Evolutionary conservation across 2,113 vertebrate genomes (phyloP).

Genomic region (Sminthopsis crassicaudata): DNA sequence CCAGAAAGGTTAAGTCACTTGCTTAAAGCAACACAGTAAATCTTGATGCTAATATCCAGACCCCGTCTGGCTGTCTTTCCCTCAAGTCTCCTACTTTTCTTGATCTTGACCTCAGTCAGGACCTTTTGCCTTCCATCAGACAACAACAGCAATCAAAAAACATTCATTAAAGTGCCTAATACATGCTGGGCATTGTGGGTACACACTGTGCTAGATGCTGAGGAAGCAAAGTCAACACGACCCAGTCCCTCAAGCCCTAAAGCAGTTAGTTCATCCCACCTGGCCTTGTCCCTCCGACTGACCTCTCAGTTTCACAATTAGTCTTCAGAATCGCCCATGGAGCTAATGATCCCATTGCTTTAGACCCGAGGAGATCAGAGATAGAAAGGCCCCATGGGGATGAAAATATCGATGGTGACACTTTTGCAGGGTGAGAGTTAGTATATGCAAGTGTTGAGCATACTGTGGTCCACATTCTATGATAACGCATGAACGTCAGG

Average conservation of each 20-base stretch:
- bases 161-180: not conserved
- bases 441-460: not conserved
- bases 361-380: not conserved
- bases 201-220: not conserved
- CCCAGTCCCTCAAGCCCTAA: not conserved
- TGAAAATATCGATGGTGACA: not conserved
- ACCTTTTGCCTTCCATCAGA: not conserved
- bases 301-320: not conserved
- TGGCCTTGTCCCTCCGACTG: not conserved
- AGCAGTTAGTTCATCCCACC: not conserved
- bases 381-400: not conserved
- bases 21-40: not conserved
- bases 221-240: not conserved
- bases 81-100: not conserved
- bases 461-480: not conserved
- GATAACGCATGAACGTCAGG: not conserved
- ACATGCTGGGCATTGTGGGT: not conserved
- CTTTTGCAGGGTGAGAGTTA: not conserved
- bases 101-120: not conserved
- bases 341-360: not conserved
- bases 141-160: not conserved
- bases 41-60: not conserved
- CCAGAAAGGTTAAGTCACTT: not conserved
- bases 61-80: not conserved
- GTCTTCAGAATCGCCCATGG: not conserved